Percentiles rank a stretch among this genome's conserved stretches.
Conservation (phyloP, 2,888 invertebrate species). For the Ennomos erosarius region DNA sequence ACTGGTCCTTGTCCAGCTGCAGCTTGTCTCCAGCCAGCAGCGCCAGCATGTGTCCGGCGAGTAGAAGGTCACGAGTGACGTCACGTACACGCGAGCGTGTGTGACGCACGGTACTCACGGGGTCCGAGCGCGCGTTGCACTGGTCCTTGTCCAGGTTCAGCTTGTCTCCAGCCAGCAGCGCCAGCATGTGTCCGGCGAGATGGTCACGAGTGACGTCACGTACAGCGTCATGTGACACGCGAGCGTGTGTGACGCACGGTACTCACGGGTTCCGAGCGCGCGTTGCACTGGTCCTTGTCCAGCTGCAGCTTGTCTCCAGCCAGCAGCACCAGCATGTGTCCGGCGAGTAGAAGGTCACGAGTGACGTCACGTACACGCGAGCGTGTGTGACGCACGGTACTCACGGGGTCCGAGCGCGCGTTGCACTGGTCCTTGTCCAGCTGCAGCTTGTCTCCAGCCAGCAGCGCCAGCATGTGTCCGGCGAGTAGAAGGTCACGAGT, state of each 20-base stretch:
- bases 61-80: conserved; percentile 67
- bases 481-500: conserved; percentile 79
- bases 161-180: conserved; percentile 85
- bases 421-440: conserved; percentile 55
- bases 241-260: background rate
- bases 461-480: conserved; percentile 86
- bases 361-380: conserved; percentile 38
- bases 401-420: conserved; percentile 48
- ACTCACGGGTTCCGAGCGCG: conserved; percentile 51
- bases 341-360: conserved; percentile 80
- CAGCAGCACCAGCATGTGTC: conserved; percentile 86
- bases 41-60: conserved; percentile 86
- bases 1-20: conserved; percentile 49
- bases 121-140: conserved; percentile 49
- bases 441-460: conserved; percentile 79
- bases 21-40: conserved; percentile 84
- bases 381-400: conserved; percentile 20
- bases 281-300: conserved; percentile 54
- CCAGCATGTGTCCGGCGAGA: conserved; percentile 87
- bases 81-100: no score
- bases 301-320: conserved; percentile 75
- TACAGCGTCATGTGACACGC: conserved; percentile 35
- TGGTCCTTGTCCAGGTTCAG: conserved; percentile 50
- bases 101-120: conserved; percentile 46
- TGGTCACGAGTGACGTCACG: conserved; percentile 77